Conservation (phyloP, 2,113 vertebrate genomes). For the Ariopsis seemanni region DNA sequence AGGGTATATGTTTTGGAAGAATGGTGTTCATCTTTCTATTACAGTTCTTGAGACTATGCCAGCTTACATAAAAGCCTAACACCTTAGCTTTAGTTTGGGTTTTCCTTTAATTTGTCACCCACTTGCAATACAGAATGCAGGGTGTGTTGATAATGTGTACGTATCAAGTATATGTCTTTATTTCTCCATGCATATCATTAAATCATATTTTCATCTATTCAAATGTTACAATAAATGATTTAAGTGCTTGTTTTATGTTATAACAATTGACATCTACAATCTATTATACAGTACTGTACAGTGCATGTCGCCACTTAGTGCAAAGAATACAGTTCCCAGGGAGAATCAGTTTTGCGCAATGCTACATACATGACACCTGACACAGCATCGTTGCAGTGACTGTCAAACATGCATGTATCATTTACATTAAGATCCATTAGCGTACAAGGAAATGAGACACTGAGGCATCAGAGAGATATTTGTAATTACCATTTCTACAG, state of each 20-base stretch:
- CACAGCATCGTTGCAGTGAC: background rate
- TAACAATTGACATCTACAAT: background rate
- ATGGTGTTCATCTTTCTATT: background rate
- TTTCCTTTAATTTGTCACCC: background rate
- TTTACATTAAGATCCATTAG: constrained; percentile 30
- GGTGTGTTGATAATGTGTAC: background rate
- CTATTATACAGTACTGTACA: background rate
- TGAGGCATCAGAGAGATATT: constrained; percentile 7
- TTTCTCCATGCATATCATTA: background rate
- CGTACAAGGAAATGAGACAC: background rate
- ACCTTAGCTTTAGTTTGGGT: background rate
- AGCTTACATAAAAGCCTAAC: background rate
- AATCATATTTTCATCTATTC: constrained; percentile 25
- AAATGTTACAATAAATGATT: constrained; percentile 39
- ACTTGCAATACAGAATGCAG: constrained; percentile 3
- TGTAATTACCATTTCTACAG: constrained; percentile 41
- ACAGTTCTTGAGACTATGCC: background rate
- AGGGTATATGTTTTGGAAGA: background rate
- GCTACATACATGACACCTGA: background rate
- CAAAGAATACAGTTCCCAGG: background rate
- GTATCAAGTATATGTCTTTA: background rate
- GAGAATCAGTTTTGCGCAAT: background rate
- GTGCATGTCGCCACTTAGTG: background rate
- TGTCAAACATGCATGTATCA: background rate
- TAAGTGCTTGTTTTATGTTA: constrained; percentile 2